Base-by-base conservation (phyloP, 2,797 vertebrate species). In the Poeciliopsis presidionis region DNA sequence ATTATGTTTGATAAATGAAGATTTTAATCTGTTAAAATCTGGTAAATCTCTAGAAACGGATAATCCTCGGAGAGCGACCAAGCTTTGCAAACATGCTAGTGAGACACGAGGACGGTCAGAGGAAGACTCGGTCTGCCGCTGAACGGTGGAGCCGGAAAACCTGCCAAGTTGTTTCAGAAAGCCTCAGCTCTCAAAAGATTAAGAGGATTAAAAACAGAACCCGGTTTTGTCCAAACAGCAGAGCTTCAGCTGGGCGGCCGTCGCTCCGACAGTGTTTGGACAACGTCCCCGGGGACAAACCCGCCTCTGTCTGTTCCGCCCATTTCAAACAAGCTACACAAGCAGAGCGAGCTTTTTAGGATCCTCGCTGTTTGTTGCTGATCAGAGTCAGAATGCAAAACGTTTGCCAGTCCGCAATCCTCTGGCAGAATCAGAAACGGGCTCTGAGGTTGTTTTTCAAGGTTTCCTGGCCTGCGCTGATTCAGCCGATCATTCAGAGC, bases 141-240 rank as follows among this genome's bases (percentile, higher is more conserved):
- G 90, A 73, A 76, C 72, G 80, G 72, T 55, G 78, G 79, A 85
- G 69, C 53, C 69, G 81, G 74, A 79, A 84, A 89, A 83, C 36
- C 80, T 88, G 89, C 87, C 90, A 93, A 89, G 83, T 92, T 76
- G 85, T 91, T 90, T 86, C 47, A 84, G 86, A 87, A 80, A 90
- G 86, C 82, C 80, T 72, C 76, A 84, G 84, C 81, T 90, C 85
- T 86, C 84, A 78, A 81, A 80, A 91, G 89, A 92, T 91, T 90
- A 91, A 90, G 86, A 76, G 90, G 89, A 92, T 93, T 93, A 91
- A 91, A 87, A 84, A 71, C 2, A n/a, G 74, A 89, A 79, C 67
- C 80, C 43, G 79, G 84, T 88, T 85, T 81, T 85, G 86, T 88
- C 82, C 88, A 86, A 92, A 90, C 82, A 81, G 79, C 84, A 75